Base-by-base conservation (phyloP, 1,140 invertebrate species). In the Apis florea region DNA sequence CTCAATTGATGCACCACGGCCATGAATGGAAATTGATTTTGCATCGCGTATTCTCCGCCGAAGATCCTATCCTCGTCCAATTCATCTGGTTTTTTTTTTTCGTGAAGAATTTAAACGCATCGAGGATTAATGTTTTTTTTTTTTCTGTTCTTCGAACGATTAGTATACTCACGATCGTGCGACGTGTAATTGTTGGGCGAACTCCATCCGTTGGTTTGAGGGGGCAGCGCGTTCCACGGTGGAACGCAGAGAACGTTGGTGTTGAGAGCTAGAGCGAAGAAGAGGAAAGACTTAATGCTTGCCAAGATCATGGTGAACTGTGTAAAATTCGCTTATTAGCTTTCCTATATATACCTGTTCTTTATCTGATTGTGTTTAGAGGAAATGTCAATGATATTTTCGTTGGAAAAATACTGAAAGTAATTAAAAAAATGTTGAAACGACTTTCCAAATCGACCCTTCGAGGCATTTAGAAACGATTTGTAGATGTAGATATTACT, bases 21-120 rank as follows among this genome's bases (percentile, higher is more conserved):
- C 82, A 89, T 86, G 24, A 87, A 89, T 4, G 88, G 88, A 66
- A 89, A 89, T 40, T 89, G 86, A 10, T 79, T 76, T 1, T 15
- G 26, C 0, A 2, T 8, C 0, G 88, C 88, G 49, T 59, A 78
- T 10, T 4, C 31, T 0, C 31, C 31, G 4, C 31, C 31, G 31
- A 40, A 40, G 40, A 88, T 83, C 58, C 78, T 86, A 0, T 59
- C 8, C 31, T 40, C 9, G 0, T 83, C 40, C 10, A 40, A 12
- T n/a, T 82, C 51, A 9, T 58, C 31, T 40, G 6, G n/a, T n/a
- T 40, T 40, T 24, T 12, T 13, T 26, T 24, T 12, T 66, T 54
- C 5, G 26, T 31, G 4, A 31, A 31, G 31, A n/a, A n/a, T n/a
- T n/a, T 40, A 40, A 40, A 40, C 6, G 5, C 31, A 3, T 31